Evolutionary conservation across 2,797 vertebrate species (phyloP), one percentile per base, ranked within the genome.

Genomic region (Acropternis orthonyx): DNA sequence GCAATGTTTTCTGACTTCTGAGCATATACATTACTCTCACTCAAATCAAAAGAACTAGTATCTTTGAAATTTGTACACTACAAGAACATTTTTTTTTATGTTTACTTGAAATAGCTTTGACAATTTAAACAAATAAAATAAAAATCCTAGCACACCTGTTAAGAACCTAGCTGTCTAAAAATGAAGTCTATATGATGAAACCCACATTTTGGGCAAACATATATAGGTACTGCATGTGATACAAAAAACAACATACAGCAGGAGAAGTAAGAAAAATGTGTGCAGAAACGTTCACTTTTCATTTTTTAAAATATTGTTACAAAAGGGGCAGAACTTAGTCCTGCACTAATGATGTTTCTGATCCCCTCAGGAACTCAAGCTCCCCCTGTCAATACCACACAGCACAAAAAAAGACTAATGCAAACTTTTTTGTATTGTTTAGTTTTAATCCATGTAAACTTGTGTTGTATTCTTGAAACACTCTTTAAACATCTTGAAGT

Each of bases 401-500:
- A 96, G 82, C 95, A 94, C 95, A 96, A 96, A 97, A 97, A 97
- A 92, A 83, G 92, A 97, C 88, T 89, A 94, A 96, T 89, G 91
- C 91, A 93, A 97, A 85, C 43, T 93, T 95, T 94, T 96, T 96
- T 95, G 79, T 95, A 84, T 97, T 95, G 78, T 94, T 98, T 97
- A 86, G 85, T 97, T 97, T 97, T 97, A 96, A 97, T 97, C 97
- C 96, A 89, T 95, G 97, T 97, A 97, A 96, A 97, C 96, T 92
- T 93, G 95, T 96, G 91, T 79, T 75, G 96, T 95, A 95, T 88
- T 98, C 94, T 96, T 85, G 82, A 97, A 97, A 96, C 76, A 95
- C 93, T 96, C 95, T 97, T 96, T 97, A 96, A 97, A 97, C 71
- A 51, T 95, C 96, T 97, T 95, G 95, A 96, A 97, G 92, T 96